These are phyloP conservation scores for Drosophila bocki DNA, from an alignment of 1,140 invertebrate genomes.

Conservation along the genomic window DNA sequence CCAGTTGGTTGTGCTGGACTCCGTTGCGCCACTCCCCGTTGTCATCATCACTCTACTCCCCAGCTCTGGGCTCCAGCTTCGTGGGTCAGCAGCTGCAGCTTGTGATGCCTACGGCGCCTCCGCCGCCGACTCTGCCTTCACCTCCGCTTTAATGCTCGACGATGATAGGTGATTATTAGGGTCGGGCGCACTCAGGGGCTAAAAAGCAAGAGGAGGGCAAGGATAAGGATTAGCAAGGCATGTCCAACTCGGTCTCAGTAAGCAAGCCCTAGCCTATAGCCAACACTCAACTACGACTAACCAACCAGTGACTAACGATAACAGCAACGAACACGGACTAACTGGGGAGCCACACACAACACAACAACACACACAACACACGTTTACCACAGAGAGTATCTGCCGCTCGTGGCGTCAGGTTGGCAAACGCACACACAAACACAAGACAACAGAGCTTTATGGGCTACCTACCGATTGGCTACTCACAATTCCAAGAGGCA, in stretches of 20 bases:
- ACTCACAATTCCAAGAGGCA: conserved; percentile 85
- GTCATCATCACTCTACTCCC: conserved; percentile 44
- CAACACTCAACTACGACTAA: conserved; percentile 56
- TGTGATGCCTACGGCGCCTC: conserved; percentile 73
- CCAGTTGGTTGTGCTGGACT: conserved; percentile 28
- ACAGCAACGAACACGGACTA: conserved; percentile 57
- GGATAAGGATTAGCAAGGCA: conserved; percentile 47
- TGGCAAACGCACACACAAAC: conserved; percentile 60
- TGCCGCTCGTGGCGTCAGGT: conserved; percentile 14
- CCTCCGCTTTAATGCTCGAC: conserved; percentile 74
- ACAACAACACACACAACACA: conserved; percentile 44
- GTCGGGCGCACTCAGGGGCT: conserved; percentile 85
- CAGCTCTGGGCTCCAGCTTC: conserved; percentile 30
- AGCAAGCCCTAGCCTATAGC: conserved; percentile 64
- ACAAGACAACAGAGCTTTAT: conserved; percentile 67
- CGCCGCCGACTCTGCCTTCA: conserved; percentile 83
- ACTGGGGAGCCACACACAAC: conserved; percentile 46
- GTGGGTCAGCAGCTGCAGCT: conserved; percentile 40
- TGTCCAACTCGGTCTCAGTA: conserved; percentile 1
- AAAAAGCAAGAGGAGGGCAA: conserved; percentile 59
- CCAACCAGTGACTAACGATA: conserved; percentile 31
- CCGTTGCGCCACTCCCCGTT: conserved; percentile 64
- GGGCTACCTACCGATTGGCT: conserved; percentile 85
- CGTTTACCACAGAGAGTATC: conserved; percentile 51
- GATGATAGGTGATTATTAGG: conserved; percentile 84